phyloP scores from a whole-genome alignment of 1,140 invertebrate species.

The Heliconius eleuchia region DNA sequence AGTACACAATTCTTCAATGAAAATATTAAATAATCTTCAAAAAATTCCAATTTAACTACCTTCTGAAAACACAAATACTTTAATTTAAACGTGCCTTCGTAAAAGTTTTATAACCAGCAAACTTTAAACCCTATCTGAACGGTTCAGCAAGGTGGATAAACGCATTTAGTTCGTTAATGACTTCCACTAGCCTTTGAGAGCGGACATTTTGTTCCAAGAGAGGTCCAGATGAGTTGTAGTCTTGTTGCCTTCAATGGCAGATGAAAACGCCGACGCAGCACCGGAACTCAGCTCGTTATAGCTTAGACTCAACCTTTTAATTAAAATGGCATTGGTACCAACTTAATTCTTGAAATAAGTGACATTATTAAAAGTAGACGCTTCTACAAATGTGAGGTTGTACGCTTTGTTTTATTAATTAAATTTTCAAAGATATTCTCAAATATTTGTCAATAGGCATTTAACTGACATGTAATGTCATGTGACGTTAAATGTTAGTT shows the following conservation, averaged over 20 bases:
- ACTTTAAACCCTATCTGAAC: constrained; percentile 26
- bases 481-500: not conserved
- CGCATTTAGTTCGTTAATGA: constrained; percentile 33
- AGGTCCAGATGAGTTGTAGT: constrained; percentile 67
- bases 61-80: constrained; percentile 12
- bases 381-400: not conserved
- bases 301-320: constrained; percentile 63
- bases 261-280: constrained; percentile 47
- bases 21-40: not conserved
- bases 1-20: not conserved
- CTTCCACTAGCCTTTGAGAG: constrained; percentile 42
- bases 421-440: not conserved
- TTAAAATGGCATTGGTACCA: constrained; percentile 15
- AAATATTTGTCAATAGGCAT: not conserved
- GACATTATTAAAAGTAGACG: constrained; percentile 3
- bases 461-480: not conserved
- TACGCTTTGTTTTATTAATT: not conserved
- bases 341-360: constrained; percentile 29
- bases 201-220: constrained; percentile 75
- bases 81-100: constrained; percentile 24
- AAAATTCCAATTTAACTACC: not conserved
- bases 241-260: constrained; percentile 53
- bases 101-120: constrained; percentile 28
- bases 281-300: constrained; percentile 64
- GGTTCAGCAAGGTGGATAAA: constrained; percentile 27